A percentile compares a stretch with the other conserved stretches of the same genome.
Conservation (phyloP, 2,797 vertebrate genomes). For the Mycteria americana region DNA sequence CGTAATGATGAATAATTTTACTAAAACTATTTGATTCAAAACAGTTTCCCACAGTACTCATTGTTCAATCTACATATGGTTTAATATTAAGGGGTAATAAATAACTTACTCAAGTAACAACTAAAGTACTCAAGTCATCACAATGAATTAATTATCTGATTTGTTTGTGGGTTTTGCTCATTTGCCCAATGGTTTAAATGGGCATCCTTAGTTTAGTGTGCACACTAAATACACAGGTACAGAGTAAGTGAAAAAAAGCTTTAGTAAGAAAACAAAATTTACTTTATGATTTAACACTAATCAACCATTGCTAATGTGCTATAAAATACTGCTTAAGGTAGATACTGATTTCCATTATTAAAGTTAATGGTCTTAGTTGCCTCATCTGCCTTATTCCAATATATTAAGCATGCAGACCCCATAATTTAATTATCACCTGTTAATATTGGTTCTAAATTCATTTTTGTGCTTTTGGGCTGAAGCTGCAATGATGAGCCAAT, state of each 20-base stretch:
- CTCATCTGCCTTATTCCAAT: slow-evolving; percentile 60
- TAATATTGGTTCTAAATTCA: slow-evolving; percentile 73
- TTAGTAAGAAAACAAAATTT: slow-evolving; percentile 60
- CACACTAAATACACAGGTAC: not conserved
- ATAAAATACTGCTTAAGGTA: slow-evolving; percentile 67
- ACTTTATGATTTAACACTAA: slow-evolving; percentile 66
- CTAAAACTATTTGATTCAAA: not conserved
- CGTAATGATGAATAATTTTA: not conserved
- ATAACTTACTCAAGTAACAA: not conserved
- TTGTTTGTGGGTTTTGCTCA: not conserved
- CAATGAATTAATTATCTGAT: not conserved
- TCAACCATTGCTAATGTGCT: slow-evolving; percentile 61
- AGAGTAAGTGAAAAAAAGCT: slow-evolving; percentile 1
- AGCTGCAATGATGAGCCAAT: slow-evolving; percentile 71
- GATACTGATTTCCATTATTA: slow-evolving; percentile 60
- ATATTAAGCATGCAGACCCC: slow-evolving; percentile 63
- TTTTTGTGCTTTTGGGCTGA: slow-evolving; percentile 71
- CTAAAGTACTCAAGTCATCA: not conserved
- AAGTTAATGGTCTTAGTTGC: slow-evolving; percentile 66
- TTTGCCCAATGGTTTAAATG: not conserved
- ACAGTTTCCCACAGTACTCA: not conserved
- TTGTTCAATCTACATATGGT: not conserved
- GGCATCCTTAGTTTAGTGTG: not conserved
- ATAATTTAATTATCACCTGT: slow-evolving; percentile 76
- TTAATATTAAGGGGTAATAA: not conserved